Base-by-base conservation (phyloP, 2,797 vertebrate genomes). In the Lepilemur ruficaudatus region DNA sequence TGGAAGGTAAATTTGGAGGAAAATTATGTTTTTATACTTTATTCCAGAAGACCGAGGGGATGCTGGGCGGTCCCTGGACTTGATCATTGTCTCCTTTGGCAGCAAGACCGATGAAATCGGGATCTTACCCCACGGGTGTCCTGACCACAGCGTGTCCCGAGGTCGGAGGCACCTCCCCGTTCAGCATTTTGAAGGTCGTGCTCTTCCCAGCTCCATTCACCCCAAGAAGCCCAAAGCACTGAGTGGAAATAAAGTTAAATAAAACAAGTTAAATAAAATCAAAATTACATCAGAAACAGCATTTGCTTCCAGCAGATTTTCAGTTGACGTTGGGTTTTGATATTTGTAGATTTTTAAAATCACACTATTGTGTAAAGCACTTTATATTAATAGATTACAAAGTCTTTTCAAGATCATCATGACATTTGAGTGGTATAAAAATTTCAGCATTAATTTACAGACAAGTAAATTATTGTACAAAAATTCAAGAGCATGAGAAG, bases 171-270 rank as follows among this genome's bases (percentile, higher is more conserved):
- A 96, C 43, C 75, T 99, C 98, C 65, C 98, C 98, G 23, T 89
- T 98, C 95, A 99, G 86, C 97, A 99, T 98, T 93, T 97, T 98
- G 97, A 99, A 99, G 4, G 98, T 98, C 32, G 98, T 98, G 70
- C 97, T 99, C 97, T 99, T 99, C 23, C 98, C 98, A 70, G 98
- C 98, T 79, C 98, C 98, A 2, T 98, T 99, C 80, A 95, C 95
- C 59, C 98, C 98, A 20, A 98, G 94, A 50, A 99, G 98, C 73
- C 98, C 98, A 94, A 99, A 99, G 89, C 98, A 99, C 98, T 98
- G 84, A 4, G 14, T 8, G 65, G 18, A 72, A 65, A 18, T n/a
- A 9, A 89, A 81, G 32, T 22, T 13, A n/a, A 43, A 75, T 1
- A 23, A 30, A 43, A 25, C 5, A 48, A 23, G 5, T 18, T 20